Percentiles rank a stretch among this genome's conserved stretches.
These are phyloP conservation scores for Molothrus ater DNA, from an alignment of 2,797 vertebrate species.

Conservation along the genomic window DNA sequence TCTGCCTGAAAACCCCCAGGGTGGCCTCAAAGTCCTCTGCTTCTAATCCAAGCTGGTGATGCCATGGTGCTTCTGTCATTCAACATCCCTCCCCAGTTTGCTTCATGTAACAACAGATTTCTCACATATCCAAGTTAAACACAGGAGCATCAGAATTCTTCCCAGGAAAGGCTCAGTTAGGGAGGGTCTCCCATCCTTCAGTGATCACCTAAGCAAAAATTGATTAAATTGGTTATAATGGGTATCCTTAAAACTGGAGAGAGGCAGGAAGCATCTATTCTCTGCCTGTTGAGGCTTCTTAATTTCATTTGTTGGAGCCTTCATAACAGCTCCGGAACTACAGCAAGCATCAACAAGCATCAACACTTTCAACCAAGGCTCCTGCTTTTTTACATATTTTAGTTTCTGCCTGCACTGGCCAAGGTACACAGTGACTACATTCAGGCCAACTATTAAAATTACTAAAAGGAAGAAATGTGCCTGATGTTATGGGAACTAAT, in stretches of 20 bases:
- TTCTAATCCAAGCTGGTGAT: conserved; percentile 16
- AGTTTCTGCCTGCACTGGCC: background rate
- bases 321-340: background rate
- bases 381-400: background rate
- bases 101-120: background rate
- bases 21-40: conserved; percentile 41
- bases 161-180: background rate
- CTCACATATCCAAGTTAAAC: background rate
- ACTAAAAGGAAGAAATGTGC: background rate
- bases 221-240: background rate
- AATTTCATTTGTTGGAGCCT: background rate
- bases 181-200: background rate
- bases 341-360: background rate
- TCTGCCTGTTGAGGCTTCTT: background rate
- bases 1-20: conserved; percentile 43
- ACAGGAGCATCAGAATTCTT: background rate
- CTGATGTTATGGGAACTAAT: background rate
- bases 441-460: background rate
- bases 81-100: background rate
- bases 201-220: background rate
- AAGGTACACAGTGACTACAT: background rate
- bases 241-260: background rate
- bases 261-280: background rate
- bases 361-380: background rate
- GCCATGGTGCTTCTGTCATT: background rate